Evolutionary conservation across 2,113 vertebrate species (phyloP), one percentile per base, ranked within the genome.

Genomic region (Sebastes fasciatus): DNA sequence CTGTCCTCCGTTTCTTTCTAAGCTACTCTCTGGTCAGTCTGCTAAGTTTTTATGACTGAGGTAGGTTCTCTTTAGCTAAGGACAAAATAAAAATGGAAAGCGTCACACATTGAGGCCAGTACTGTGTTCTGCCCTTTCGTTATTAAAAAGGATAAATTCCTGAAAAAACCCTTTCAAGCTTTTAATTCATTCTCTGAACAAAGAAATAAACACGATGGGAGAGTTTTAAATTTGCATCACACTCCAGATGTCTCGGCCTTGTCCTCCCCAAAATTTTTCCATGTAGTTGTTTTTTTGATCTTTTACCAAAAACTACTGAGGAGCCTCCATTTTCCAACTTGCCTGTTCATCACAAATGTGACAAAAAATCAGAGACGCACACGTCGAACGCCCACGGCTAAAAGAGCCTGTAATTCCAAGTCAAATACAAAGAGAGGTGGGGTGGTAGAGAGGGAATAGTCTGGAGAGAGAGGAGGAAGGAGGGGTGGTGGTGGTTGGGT

Each of bases 41-140:
- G 91, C 90, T 83, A 85, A 88, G 74, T 91, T 90, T 86, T 86
- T 92, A 93, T 94, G 94, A 95, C 95, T 96, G 94, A 96, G 95
- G 95, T 96, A 96, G 95, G 94, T 95, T 94, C 87, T 94, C 89
- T 93, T 91, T 86, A 92, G 91, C 86, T 88, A 89, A 87, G 90
- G 88, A 91, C 84, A 48, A 66, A 70, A 83, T 80, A 85, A 90
- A 85, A 92, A 91, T 84, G 77, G 67, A 86, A 88, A 82, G 84
- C 80, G 74, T 85, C 73, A 90, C 86, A 90, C 79, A 86, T 34
- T 61, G 80, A 86, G 77, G 82, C 82, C 76, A 81, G 80, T 86
- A 61, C 66, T 88, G 82, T 85, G 84, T 77, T 89, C 79, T 88
- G 91, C 85, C 82, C 57, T 87, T 86, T 79, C 43, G 85, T 74